These are phyloP conservation scores for Manacus vitellinus DNA, from an alignment of 2,113 vertebrate genomes.

Conservation along the genomic window DNA sequence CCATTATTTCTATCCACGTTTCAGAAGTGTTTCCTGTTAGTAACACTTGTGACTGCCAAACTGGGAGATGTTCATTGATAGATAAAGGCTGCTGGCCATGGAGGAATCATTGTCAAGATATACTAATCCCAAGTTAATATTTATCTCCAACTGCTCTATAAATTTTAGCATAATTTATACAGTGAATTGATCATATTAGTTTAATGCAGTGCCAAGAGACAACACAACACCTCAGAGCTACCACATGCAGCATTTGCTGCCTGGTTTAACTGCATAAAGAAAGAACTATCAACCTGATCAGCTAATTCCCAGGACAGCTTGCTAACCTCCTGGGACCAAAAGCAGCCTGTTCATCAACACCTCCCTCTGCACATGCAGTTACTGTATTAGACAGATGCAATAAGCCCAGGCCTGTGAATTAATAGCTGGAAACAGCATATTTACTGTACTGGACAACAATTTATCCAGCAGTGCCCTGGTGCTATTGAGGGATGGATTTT, in stretches of 20 bases:
- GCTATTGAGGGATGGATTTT: neutral
- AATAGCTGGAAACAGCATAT: neutral
- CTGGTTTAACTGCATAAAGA: neutral
- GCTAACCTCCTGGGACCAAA: neutral
- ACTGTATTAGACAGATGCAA: neutral
- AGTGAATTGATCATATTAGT: neutral
- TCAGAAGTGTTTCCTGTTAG: neutral
- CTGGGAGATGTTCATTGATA: neutral
- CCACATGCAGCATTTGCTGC: neutral
- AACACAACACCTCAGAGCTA: neutral
- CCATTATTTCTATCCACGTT: constrained; percentile 9
- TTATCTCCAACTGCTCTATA: neutral
- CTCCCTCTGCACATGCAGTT: neutral
- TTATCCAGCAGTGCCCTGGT: neutral
- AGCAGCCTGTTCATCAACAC: neutral
- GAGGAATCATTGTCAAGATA: neutral
- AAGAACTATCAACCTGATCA: neutral
- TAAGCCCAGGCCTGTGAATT: neutral
- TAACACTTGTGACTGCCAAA: constrained; percentile 9
- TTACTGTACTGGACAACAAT: neutral
- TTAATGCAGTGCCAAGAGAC: neutral
- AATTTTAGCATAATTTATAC: neutral
- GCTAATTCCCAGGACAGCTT: neutral
- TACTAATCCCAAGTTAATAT: neutral
- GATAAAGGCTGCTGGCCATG: neutral